Base-by-base conservation (phyloP, 2,888 invertebrate genomes). In the Xestobium rufovillosum region DNA sequence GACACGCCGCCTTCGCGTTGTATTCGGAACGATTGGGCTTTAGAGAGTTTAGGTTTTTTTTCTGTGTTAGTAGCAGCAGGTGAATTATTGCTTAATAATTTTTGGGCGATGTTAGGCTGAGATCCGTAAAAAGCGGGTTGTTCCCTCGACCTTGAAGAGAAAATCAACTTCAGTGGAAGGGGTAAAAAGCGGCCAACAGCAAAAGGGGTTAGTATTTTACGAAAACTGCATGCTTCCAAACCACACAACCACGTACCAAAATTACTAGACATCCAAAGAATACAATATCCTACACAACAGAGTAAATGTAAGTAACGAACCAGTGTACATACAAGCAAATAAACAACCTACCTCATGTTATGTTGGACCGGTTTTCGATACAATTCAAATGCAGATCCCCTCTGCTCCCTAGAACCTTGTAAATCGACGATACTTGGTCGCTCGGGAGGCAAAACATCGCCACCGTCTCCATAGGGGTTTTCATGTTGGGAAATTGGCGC, bases 361-460 rank as follows among this genome's bases (percentile, higher is more conserved):
- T 84, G 83, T 73, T 85, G 83, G 58, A 86, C 78, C 6, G 91
- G 91, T 66, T 92, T 92, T 48, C 90, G 79, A 63, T 92, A 94
- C 43, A 92, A 70, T 66, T 92, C 92, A 63, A 94, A 92, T n/a
- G 94, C 94, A 45, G 91, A 91, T 15, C 91, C 91, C 36, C 91
- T 72, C 58, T 91, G 90, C 60, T 91, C 91, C 52, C 86, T 75
- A 55, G 89, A 84, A 31, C 90, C 89, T 34, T 88, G 87, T 59
- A 91, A 69, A 54, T 79, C 78, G 8, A 78, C 66, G 12, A 67
- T 65, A 34, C 56, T 54, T 1, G 50, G 54, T 26, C 58, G 42
- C 31, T 55, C 52, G 1, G 60, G 60, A 3, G 59, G 56, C 13
- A 52, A 30, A 17, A 54, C 44, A 15, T 52, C 51, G 10, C 32